These are phyloP conservation scores for Rhopalosiphum nymphaeae DNA, from an alignment of 2,888 invertebrate genomes.

Conservation along the genomic window DNA sequence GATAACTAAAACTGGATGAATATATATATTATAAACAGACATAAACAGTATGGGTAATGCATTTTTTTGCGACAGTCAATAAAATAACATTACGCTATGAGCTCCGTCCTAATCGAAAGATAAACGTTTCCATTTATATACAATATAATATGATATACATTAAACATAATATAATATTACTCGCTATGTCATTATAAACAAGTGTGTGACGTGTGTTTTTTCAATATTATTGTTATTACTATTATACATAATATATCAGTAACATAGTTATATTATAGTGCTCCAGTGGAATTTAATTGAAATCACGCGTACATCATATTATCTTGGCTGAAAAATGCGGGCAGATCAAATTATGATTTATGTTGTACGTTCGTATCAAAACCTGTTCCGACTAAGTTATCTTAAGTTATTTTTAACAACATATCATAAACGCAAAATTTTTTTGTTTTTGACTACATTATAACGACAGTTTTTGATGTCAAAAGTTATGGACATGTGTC, in stretches of 20 bases:
- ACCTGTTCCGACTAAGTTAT: background rate
- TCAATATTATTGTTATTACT: background rate
- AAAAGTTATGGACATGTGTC: background rate
- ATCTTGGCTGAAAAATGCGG: slow-evolving; percentile 1
- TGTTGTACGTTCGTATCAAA: background rate
- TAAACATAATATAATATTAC: background rate
- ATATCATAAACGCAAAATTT: background rate
- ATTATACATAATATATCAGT: background rate
- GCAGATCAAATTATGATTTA: background rate
- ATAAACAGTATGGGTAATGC: background rate
- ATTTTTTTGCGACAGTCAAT: background rate
- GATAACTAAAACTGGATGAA: background rate
- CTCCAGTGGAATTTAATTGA: background rate
- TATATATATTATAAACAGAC: background rate
- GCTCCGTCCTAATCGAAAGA: background rate
- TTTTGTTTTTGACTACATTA: background rate
- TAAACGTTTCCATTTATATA: background rate
- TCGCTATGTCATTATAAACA: background rate
- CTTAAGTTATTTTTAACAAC: background rate
- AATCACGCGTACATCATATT: background rate
- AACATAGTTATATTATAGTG: background rate
- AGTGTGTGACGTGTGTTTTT: background rate
- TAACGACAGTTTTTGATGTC: background rate
- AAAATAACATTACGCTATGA: slow-evolving; percentile 6
- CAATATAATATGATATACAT: background rate